These are phyloP conservation scores for Pithys albifrons DNA, from an alignment of 2,113 vertebrate species.

Conservation along the genomic window DNA sequence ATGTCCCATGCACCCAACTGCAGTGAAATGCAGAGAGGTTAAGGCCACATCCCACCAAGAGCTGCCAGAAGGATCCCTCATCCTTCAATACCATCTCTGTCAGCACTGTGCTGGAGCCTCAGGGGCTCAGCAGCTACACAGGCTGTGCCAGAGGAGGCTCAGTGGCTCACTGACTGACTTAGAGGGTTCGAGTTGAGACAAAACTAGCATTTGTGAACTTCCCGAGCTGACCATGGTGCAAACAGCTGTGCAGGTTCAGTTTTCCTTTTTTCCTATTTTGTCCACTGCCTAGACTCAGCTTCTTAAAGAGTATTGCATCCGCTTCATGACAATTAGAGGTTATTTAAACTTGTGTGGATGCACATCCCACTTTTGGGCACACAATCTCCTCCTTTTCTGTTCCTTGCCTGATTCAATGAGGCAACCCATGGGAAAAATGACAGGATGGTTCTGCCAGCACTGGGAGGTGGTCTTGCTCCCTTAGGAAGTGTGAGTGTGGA, in stretches of 20 bases:
- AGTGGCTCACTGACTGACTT: background rate
- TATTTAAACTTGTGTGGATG: background rate
- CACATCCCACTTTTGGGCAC: background rate
- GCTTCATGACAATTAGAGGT: background rate
- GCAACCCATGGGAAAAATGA: background rate
- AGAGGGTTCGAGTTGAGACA: background rate
- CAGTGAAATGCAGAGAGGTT: background rate
- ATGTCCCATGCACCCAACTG: rapidly evolving
- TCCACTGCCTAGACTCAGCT: background rate
- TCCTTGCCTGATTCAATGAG: background rate
- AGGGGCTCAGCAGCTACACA: background rate
- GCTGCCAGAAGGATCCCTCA: background rate
- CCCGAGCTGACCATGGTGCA: background rate
- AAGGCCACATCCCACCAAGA: rapidly evolving
- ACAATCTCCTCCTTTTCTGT: background rate
- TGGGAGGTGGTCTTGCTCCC: background rate
- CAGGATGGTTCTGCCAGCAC: background rate
- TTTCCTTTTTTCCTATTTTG: background rate
- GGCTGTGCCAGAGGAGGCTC: background rate
- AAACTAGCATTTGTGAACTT: background rate
- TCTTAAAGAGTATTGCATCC: background rate
- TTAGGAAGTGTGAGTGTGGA: rapidly evolving
- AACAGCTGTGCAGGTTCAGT: background rate
- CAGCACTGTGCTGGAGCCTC: rapidly evolving
- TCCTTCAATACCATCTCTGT: background rate